Percentiles rank a stretch among this genome's conserved stretches.
phyloP scores from a whole-genome alignment of 2,797 vertebrate genomes.

The Gadopsis bispinosus region DNA sequence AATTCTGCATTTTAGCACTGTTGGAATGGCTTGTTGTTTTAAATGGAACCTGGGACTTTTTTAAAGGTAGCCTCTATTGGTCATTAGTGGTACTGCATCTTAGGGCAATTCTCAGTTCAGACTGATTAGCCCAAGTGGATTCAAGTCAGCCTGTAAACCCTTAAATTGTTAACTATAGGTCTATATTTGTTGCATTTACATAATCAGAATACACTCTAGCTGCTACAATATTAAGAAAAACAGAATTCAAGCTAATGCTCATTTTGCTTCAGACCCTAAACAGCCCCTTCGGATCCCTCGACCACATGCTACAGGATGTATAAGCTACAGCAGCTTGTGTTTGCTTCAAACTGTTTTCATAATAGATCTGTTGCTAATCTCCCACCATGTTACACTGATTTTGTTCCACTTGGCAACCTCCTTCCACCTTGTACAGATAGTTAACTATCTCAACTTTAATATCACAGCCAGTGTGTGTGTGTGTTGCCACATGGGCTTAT shows the following conservation, averaged over 20 bases:
- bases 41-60: not conserved
- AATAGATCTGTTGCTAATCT: slow-evolving; percentile 65
- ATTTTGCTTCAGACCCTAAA: slow-evolving; percentile 43
- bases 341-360: slow-evolving; percentile 50
- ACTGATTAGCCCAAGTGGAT: not conserved
- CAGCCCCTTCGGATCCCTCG: slow-evolving; percentile 26
- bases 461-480: slow-evolving; percentile 21
- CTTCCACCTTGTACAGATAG: slow-evolving; percentile 26
- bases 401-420: slow-evolving; percentile 44
- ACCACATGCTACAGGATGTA: slow-evolving; percentile 60
- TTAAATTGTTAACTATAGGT: slow-evolving; percentile 1
- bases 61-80: not conserved
- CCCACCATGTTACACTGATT: slow-evolving; percentile 40
- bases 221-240: not conserved
- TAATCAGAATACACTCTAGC: slow-evolving; percentile 20
- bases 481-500: slow-evolving; percentile 17
- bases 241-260: slow-evolving; percentile 44
- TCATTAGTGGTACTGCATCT: not conserved
- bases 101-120: not conserved
- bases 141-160: slow-evolving; percentile 1
- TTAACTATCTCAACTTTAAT: slow-evolving; percentile 55
- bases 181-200: slow-evolving; percentile 7
- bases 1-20: not conserved
- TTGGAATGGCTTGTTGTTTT: not conserved
- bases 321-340: slow-evolving; percentile 32